A percentile compares a stretch with the other conserved stretches of the same genome.
These are phyloP conservation scores for Augiades crinisus DNA, from an alignment of 2,888 invertebrate species.

Conservation along the genomic window DNA sequence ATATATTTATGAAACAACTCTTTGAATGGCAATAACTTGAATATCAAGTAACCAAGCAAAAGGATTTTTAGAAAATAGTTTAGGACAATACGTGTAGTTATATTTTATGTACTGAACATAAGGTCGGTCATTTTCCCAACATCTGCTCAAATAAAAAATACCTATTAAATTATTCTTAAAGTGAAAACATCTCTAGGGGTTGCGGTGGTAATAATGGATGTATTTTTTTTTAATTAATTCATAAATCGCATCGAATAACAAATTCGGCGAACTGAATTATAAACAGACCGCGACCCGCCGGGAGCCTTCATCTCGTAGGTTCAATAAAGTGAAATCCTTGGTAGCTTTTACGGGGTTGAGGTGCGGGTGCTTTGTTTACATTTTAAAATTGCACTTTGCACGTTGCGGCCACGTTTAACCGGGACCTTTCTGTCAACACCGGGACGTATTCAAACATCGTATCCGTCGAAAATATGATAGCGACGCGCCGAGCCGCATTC, in stretches of 20 bases:
- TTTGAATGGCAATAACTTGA: no score
- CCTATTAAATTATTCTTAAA: no score
- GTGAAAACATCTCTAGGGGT: no score
- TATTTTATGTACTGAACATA: no score
- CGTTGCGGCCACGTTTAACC: conserved; percentile 63
- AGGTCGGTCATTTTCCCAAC: no score
- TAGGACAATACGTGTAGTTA: no score
- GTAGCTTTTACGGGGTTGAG: conserved; percentile 70
- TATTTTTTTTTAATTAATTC: no score
- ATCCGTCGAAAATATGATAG: conserved; percentile 70
- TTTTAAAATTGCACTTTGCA: conserved; percentile 80
- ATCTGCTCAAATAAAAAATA: no score
- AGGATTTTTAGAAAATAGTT: no score
- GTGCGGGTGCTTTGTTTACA: conserved; percentile 75
- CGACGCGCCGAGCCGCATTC: conserved; percentile 36
- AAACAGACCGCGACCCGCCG: conserved; percentile 11
- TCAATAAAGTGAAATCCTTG: conserved; percentile 71
- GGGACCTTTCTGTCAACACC: conserved; percentile 65
- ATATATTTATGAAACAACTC: no score
- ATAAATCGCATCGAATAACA: conserved; percentile 7
- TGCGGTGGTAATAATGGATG: no score
- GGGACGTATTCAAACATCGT: conserved; percentile 72
- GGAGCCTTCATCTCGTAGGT: conserved; percentile 52
- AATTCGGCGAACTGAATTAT: conserved; percentile 16
- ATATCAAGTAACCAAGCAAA: no score